phyloP scores from a whole-genome alignment of 2,113 vertebrate species.

The Calypte anna region DNA sequence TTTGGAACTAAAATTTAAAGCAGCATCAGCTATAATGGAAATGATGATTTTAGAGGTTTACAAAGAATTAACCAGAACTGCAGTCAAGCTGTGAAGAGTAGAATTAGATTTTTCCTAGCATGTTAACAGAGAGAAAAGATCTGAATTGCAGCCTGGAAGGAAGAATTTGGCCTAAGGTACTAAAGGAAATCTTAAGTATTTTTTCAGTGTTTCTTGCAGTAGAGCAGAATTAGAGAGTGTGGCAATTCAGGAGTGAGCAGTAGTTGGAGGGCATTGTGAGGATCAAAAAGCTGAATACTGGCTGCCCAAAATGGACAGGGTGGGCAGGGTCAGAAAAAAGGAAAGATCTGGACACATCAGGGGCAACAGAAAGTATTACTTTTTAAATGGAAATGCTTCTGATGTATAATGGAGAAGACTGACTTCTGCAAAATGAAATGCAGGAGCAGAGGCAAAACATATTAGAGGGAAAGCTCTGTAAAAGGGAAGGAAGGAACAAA shows the following conservation, averaged over 20 bases:
- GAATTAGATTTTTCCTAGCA: neutral
- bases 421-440: neutral
- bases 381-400: neutral
- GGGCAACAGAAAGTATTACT: neutral
- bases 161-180: neutral
- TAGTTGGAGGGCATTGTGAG: neutral
- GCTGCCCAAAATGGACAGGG: neutral
- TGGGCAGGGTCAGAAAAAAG: neutral
- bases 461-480: neutral
- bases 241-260: neutral
- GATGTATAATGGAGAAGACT: neutral
- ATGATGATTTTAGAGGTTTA: neutral
- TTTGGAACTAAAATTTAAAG: neutral
- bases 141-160: neutral
- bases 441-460: neutral
- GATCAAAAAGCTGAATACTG: neutral
- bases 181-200: neutral
- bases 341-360: neutral
- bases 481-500: neutral
- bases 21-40: neutral
- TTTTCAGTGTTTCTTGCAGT: neutral
- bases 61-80: slow-evolving; percentile 10
- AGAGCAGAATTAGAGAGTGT: neutral
- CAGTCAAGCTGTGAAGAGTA: slow-evolving; percentile 9
- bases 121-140: neutral